Evolutionary conservation across 2,113 vertebrate species (phyloP), one percentile per base, ranked within the genome.

Genomic region (Colinus virginianus): DNA sequence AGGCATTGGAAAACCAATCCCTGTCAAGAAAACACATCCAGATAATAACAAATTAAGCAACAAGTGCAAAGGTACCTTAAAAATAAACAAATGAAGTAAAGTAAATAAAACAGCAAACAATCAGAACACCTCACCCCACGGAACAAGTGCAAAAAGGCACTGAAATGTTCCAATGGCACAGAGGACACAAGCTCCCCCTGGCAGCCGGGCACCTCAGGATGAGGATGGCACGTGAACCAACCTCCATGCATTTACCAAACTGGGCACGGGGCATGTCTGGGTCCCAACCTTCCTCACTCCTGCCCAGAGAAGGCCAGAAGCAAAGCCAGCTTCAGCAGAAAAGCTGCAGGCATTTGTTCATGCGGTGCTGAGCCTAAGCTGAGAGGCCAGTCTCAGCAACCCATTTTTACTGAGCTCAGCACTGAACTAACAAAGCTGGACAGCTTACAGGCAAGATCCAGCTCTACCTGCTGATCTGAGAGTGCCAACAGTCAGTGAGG

Each of bases 321-420:
- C 59, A 82, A 72, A 72, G 76, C n/a, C 75, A 89, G 71, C 75
- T 76, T 45, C 74, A 61, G 66, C 49, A 55, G 51, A 62, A 84
- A 81, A 85, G 46, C 53, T 36, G 53, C 66, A 48, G 48, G 4
- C 3, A 45, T 46, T 53, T 34, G 61, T 59, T 59, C 58, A 43
- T 38, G 20, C 6, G 34, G 62, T 61, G 42, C 69, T 45, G 17
- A 18, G 34, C 25, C 82, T 38, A 42, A 79, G 71, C 63, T 48
- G 34, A 71, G 51, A 61, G 46, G 14, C 25, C 69, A 45, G 16
- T 48, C 76, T 84, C 77, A 81, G 58, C 26, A 13, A 48, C 30
- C 20, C 66, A n/a, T 82, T 87, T 82, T 68, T 68, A 81, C 16
- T 26, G 48, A 89, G 78, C 43, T 71, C 51, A 59, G 94, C 38